These are phyloP conservation scores for Onychomys arenicola DNA, from an alignment of 2,797 vertebrate genomes.

Conservation along the genomic window DNA sequence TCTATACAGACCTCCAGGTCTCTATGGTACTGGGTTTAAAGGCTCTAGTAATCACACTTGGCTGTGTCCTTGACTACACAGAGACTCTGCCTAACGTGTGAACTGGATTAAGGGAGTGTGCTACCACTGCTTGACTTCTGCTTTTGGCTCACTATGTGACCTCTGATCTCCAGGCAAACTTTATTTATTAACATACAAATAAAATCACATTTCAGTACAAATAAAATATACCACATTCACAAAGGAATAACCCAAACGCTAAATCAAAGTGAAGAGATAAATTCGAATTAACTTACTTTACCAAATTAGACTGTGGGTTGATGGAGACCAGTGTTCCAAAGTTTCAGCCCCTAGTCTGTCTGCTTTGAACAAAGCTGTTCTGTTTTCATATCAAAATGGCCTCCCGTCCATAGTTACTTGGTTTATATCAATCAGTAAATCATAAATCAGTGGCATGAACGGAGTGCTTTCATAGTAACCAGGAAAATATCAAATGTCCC, in stretches of 20 bases:
- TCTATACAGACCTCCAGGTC: too few relatives aligned
- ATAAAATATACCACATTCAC: too few relatives aligned
- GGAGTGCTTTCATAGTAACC: neutral
- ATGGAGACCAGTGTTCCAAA: neutral
- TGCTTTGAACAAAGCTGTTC: neutral
- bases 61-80: too few relatives aligned
- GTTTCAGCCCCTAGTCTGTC: neutral
- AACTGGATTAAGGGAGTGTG: too few relatives aligned
- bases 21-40: too few relatives aligned
- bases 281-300: neutral
- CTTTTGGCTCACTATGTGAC: too few relatives aligned
- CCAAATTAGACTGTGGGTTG: neutral
- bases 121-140: too few relatives aligned
- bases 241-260: neutral
- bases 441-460: neutral
- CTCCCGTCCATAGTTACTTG: neutral
- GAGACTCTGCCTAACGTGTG: too few relatives aligned
- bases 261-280: neutral
- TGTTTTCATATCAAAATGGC: neutral
- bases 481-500: neutral
- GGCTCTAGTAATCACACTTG: too few relatives aligned
- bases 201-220: too few relatives aligned
- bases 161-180: too few relatives aligned
- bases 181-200: too few relatives aligned
- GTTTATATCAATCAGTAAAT: neutral